Conservation (phyloP, 1,140 invertebrate species). For the Helicorthomorpha holstii region DNA sequence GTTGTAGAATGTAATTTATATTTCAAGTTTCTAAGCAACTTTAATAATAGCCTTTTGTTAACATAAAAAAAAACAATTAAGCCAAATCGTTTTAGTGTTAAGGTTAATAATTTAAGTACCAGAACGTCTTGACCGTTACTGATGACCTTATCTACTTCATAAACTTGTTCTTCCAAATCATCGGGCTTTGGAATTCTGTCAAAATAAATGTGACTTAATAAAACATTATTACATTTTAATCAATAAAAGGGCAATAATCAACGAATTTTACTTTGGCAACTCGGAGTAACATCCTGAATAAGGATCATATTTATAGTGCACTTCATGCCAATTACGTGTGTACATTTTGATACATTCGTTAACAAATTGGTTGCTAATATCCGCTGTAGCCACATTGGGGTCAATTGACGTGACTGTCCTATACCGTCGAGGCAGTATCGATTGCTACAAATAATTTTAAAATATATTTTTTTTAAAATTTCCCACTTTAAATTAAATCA, state of each 20-base stretch:
- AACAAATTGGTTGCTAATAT: constrained; percentile 46
- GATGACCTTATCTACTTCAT: constrained; percentile 19
- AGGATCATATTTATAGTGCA: constrained; percentile 70
- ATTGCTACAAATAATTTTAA: constrained; percentile 40
- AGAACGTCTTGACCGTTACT: too few relatives aligned
- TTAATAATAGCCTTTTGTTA: too few relatives aligned
- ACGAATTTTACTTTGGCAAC: constrained; percentile 48
- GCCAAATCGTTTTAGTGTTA: too few relatives aligned
- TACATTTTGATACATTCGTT: constrained; percentile 74
- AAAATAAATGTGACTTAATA: constrained; percentile 13
- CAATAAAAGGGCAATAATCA: background rate
- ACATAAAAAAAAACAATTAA: too few relatives aligned
- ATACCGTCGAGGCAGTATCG: constrained; percentile 53
- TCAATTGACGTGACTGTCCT: constrained; percentile 57
- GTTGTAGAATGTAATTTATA: too few relatives aligned
- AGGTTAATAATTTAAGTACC: too few relatives aligned
- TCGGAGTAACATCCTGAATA: constrained; percentile 70
- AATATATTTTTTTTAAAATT: too few relatives aligned
- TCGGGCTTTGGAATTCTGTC: constrained; percentile 39
- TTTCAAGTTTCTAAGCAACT: too few relatives aligned
- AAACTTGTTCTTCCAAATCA: constrained; percentile 59
- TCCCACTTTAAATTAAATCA: too few relatives aligned
- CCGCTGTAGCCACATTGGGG: constrained; percentile 25
- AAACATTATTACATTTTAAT: constrained; percentile 1
- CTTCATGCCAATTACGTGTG: constrained; percentile 63